Evolutionary conservation across 2,113 vertebrate genomes (phyloP).

Genomic region (Paramisgurnus dabryanus): DNA sequence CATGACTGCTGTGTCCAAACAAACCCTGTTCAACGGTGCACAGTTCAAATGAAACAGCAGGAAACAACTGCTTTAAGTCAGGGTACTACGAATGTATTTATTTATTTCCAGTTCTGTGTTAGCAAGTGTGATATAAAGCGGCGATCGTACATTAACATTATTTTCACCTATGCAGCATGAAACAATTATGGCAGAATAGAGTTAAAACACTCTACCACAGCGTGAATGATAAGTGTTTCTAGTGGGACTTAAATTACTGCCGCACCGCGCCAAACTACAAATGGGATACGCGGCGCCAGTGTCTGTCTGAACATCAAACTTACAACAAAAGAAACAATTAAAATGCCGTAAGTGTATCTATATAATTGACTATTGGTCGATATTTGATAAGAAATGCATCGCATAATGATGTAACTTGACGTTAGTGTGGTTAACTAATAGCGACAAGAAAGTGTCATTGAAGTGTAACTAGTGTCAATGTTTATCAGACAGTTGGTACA

Average conservation of each 20-base stretch:
- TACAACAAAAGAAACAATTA: not conserved
- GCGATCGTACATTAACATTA: not conserved
- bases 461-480: too few relatives aligned
- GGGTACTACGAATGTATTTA: not conserved
- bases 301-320: not conserved
- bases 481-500: too few relatives aligned
- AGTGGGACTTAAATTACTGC: conserved; percentile 36
- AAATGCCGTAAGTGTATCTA: conserved; percentile 52
- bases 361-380: not conserved
- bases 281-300: not conserved
- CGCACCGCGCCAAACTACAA: conserved; percentile 60
- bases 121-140: not conserved
- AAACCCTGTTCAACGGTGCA: conserved; percentile 4
- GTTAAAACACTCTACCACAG: not conserved
- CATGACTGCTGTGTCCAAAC: conserved; percentile 4
- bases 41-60: conserved; percentile 6
- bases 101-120: not conserved
- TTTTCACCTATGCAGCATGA: not conserved
- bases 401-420: too few relatives aligned
- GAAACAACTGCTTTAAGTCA: conserved; percentile 25
- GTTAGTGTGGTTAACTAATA: too few relatives aligned
- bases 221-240: conserved; percentile 10
- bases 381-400: too few relatives aligned
- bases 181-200: not conserved
- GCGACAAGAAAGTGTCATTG: too few relatives aligned